Percentiles rank a stretch among this genome's conserved stretches.
These are phyloP conservation scores for Tokudaia tokunoshimensis DNA, from an alignment of 2,797 vertebrate species.

Conservation along the genomic window DNA sequence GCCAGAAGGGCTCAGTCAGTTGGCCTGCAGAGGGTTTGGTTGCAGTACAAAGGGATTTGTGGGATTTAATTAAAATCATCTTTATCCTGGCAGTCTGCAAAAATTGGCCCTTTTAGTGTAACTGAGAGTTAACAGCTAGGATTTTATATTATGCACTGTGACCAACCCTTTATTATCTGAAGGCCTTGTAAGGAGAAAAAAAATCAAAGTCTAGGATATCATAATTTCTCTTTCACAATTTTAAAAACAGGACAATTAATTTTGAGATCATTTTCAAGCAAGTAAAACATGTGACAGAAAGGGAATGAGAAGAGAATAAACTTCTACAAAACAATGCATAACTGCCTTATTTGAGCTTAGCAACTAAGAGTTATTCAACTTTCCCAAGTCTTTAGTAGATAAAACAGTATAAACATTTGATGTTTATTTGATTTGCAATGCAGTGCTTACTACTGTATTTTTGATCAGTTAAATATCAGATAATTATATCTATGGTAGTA, in stretches of 20 bases:
- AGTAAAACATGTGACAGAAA: background rate
- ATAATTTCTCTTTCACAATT: slow-evolving; percentile 48
- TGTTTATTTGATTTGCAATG: slow-evolving; percentile 22
- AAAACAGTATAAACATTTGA: slow-evolving; percentile 16
- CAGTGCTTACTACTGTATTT: slow-evolving; percentile 56
- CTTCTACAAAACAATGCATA: slow-evolving; percentile 10
- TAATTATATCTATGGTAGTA: slow-evolving; percentile 58
- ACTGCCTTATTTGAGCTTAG: slow-evolving; percentile 11
- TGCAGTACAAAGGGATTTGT: slow-evolving; percentile 61
- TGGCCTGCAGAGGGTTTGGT: background rate
- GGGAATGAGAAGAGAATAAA: slow-evolving; percentile 7
- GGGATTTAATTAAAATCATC: slow-evolving; percentile 58
- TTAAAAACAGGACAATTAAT: slow-evolving; percentile 56
- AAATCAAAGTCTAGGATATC: slow-evolving; percentile 38
- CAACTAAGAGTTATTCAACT: slow-evolving; percentile 8
- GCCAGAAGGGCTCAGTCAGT: slow-evolving; percentile 65
- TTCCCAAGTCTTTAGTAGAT: slow-evolving; percentile 30
- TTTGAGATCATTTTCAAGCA: slow-evolving; percentile 69
- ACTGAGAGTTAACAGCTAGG: slow-evolving; percentile 70
- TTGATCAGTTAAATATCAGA: slow-evolving; percentile 42
- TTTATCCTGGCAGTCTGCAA: slow-evolving; percentile 74
- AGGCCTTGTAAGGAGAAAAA: background rate
- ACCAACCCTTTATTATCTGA: slow-evolving; percentile 38
- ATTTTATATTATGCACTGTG: slow-evolving; percentile 63
- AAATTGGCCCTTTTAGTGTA: slow-evolving; percentile 61